Base-by-base conservation (phyloP, 2,113 vertebrate species). In the Lates calcarifer region DNA sequence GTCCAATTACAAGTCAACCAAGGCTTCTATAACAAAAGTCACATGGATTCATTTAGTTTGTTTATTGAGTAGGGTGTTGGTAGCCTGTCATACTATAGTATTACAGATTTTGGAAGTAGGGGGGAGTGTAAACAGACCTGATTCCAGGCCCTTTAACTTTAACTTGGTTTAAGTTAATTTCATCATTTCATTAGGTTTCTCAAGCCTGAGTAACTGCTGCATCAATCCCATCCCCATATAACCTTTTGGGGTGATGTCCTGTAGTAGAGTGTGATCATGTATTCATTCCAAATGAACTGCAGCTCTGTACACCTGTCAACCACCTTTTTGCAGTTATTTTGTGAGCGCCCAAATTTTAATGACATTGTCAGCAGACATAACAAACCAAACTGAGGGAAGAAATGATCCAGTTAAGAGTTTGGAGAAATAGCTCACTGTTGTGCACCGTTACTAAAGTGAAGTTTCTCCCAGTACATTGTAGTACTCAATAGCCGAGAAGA, bases 31-130 rank as follows among this genome's bases (percentile, higher is more conserved):
- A 88, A 77, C 56, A 77, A 74, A 43, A 35, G 57, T 45, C 86
- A 87, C 66, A 77, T 87, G 84, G 82, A 72, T 77, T 72, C 49
- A 66, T 39, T 87, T 76, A 76, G 69, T 29, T 43, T 84, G 79
- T 86, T 81, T 85, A 67, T 57, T 49, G 63, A 33, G 73, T 31
- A 15, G 28, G 74, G 39, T 79, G 81, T 74, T 71, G 58, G 77
- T 75, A 75, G 86, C 26, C 51, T 61, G n/a, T 79, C 41, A 60
- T 31, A 24, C 37, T 20, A 67, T 35, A 56, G 39, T 35, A 74
- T 43, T 80, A 73, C 53, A 60, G 49, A 43, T 76, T 67, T 67
- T 43, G 28, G 57, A 35, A 26, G 49, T 6, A 41, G 29, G 56
- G 62, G 69, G 57, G 35, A 14, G 31, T 31, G 57, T 74, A 74